phyloP scores from a whole-genome alignment of 2,113 vertebrate species.

The Shinisaurus crocodilurus region DNA sequence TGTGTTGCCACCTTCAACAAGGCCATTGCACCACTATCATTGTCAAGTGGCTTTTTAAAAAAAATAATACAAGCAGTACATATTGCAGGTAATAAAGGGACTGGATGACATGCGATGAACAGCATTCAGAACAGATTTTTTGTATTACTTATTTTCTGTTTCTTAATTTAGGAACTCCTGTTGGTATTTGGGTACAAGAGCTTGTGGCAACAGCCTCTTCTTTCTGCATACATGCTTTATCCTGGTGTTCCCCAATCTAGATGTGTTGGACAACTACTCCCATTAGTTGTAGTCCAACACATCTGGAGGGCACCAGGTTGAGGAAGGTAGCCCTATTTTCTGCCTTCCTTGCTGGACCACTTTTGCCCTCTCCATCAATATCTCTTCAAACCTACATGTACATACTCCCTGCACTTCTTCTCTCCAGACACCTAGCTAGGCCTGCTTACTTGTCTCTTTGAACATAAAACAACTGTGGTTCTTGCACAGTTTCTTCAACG shows the following conservation, averaged over 20 bases:
- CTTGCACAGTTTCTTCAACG: background rate
- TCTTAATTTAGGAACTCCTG: background rate
- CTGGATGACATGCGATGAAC: slow-evolving; percentile 2
- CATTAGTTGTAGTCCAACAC: too few relatives aligned
- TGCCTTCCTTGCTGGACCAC: background rate
- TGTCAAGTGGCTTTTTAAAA: background rate
- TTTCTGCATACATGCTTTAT: background rate
- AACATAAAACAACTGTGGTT: background rate
- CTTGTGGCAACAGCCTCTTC: too few relatives aligned
- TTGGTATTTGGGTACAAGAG: background rate
- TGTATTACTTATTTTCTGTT: slow-evolving; percentile 19
- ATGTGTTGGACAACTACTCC: too few relatives aligned
- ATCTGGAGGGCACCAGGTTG: too few relatives aligned
- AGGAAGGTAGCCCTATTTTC: background rate
- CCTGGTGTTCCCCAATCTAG: too few relatives aligned
- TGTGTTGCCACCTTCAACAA: background rate
- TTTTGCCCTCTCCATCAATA: background rate
- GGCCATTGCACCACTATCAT: background rate
- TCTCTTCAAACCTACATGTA: background rate
- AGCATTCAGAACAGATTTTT: slow-evolving; percentile 19
- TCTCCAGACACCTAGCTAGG: background rate
- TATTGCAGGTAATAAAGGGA: background rate
- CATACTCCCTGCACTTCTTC: background rate
- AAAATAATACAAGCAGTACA: background rate
- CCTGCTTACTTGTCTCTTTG: background rate